Base-by-base conservation (phyloP, 37 sponge, comb jelly and placozoan species). In the Chondrilla cf. caribensis region DNA sequence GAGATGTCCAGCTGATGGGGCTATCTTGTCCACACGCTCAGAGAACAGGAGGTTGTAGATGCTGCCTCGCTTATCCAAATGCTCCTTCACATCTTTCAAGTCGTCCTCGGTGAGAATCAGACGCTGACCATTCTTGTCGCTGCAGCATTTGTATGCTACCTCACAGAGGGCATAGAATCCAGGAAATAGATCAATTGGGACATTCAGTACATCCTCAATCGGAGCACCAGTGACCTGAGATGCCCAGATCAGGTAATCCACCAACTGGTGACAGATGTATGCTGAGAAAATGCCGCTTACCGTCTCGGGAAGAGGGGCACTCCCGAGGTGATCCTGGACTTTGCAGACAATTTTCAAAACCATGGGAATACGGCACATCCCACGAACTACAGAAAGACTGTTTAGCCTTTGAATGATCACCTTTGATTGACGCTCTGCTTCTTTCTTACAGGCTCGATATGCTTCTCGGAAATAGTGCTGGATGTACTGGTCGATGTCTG, bases 41-140 rank as follows among this genome's bases (percentile, higher is more conserved):
- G 38, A 9, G 29, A 38, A 70, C 72, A 70, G 72, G 37, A 70
- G 72, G 7, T 37, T 29, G 40, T 70, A 70, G 38, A 70, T 70
- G 40, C 72, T 70, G 37, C 72, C 72, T 19, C 72, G 72, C 37
- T 38, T 70, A 0, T 29, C 37, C 22, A 18, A n/a, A n/a, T 62
- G 25, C 7, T 22, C 39, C 7, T 18, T 18, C 31, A 21, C 40
- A 3, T 37, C 40, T 5, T 29, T 29, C 22, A 70, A 21, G 18
- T 70, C 72, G 14, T 70, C 72, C 31, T 37, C 40, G 5, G 72
- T 29, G 21, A 70, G 37, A 9, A 37, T 37, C 29, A 70, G 72
- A 9, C 29, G 22, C 72, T 70, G 72, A 5, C 29, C 29, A 9
- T 29, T 29, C 29, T 28, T 62, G 21, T 38, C 21, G 22, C 29